Conservation (phyloP, 1,140 invertebrate species). For the Sinonovacula constricta region DNA sequence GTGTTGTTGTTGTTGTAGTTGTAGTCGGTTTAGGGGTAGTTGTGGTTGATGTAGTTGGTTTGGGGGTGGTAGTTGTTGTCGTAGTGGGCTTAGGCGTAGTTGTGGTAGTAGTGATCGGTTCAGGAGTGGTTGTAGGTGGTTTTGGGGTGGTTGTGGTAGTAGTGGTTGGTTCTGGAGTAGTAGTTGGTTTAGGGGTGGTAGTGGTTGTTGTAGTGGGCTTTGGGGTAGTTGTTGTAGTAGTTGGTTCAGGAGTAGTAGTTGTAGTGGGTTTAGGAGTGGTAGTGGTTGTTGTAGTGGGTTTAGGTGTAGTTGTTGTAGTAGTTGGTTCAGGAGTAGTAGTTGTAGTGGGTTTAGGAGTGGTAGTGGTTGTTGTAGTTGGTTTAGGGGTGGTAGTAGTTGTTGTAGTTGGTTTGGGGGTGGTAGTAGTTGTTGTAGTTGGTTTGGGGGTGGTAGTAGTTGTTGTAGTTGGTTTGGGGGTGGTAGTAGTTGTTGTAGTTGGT, state of each 20-base stretch:
- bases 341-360: slow-evolving; percentile 23
- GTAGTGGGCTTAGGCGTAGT: slow-evolving; percentile 12
- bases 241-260: slow-evolving; percentile 4
- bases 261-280: slow-evolving; percentile 19
- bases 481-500: slow-evolving; percentile 36
- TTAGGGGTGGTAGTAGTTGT: slow-evolving; percentile 26
- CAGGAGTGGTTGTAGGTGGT: slow-evolving; percentile 21
- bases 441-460: slow-evolving; percentile 25
- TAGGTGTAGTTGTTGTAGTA: slow-evolving; percentile 28
- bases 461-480: slow-evolving; percentile 11
- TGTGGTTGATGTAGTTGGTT: slow-evolving; percentile 5
- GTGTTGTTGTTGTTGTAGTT: slow-evolving; percentile 26
- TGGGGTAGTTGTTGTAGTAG: too few species aligned
- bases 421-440: slow-evolving; percentile 15
- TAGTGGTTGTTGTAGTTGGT: slow-evolving; percentile 34
- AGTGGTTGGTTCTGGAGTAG: too few species aligned
- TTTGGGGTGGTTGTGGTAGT: slow-evolving; percentile 22
- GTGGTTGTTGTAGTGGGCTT: too few species aligned
- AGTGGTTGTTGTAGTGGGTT: slow-evolving; percentile 34
- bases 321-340: slow-evolving; percentile 29
- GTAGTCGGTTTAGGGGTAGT: slow-evolving; percentile 5
- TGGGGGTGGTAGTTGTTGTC: slow-evolving; percentile 21
- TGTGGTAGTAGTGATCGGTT: slow-evolving; percentile 16
- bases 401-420: not conserved
- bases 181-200: too few species aligned